Conservation (phyloP, 2,113 vertebrate species). For the Centropus bengalensis region DNA sequence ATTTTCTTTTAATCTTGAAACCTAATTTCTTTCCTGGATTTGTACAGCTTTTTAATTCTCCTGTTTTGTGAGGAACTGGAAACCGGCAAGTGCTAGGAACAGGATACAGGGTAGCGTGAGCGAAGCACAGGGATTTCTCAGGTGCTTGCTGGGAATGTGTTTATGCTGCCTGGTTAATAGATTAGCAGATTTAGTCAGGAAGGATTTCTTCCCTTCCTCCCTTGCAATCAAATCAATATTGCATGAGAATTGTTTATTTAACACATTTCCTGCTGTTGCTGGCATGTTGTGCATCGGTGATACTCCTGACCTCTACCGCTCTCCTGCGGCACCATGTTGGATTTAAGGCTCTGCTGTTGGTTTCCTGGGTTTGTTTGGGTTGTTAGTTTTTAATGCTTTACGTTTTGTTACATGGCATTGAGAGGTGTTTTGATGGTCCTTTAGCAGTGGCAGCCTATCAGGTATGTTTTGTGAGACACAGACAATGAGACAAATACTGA, state of each 20-base stretch:
- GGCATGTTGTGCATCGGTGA: background rate
- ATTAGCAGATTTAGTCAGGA: background rate
- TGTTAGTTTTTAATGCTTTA: background rate
- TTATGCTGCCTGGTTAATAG: background rate
- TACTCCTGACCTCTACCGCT: background rate
- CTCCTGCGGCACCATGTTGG: background rate
- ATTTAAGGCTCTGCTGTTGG: background rate
- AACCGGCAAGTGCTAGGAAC: background rate
- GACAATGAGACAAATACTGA: background rate
- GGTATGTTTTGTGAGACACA: background rate
- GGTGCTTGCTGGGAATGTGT: constrained; percentile 27
- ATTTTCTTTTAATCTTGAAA: background rate
- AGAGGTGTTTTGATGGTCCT: background rate
- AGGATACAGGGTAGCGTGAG: background rate
- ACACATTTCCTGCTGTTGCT: background rate
- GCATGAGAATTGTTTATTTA: background rate
- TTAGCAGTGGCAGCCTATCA: background rate
- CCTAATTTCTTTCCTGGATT: constrained; percentile 8
- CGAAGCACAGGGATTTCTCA: background rate
- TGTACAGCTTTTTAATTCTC: background rate
- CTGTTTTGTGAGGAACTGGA: background rate
- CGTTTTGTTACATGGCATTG: background rate
- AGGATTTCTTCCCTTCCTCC: constrained; percentile 2
- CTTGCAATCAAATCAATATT: background rate
- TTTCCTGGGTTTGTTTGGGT: background rate